A percentile compares a stretch with the other conserved stretches of the same genome.
These are phyloP conservation scores for Potamilus streckersoni DNA, from an alignment of 1,140 invertebrate species.

Conservation along the genomic window DNA sequence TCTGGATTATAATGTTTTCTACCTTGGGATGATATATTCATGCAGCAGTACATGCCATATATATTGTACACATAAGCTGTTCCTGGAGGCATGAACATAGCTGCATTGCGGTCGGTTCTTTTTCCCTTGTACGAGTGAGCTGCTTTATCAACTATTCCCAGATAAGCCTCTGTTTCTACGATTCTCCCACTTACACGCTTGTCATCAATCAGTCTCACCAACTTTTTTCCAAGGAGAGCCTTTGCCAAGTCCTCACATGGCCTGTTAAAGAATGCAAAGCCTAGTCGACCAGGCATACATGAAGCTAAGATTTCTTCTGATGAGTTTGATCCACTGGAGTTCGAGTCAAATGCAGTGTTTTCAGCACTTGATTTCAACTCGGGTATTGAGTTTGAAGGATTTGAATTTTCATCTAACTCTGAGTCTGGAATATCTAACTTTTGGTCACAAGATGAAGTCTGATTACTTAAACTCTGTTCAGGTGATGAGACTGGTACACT, in stretches of 20 bases:
- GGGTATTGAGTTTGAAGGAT: too few relatives aligned
- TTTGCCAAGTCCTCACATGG: conserved; percentile 70
- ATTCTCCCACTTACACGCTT: conserved; percentile 75
- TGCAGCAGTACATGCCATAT: conserved; percentile 86
- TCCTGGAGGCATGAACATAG: conserved; percentile 86
- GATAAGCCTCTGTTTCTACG: conserved; percentile 85
- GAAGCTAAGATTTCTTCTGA: too few relatives aligned
- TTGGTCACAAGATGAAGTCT: too few relatives aligned
- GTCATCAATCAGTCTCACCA: conserved; percentile 70
- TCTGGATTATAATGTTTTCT: conserved; percentile 15
- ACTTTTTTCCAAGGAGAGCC: conserved; percentile 72
- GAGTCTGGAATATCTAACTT: too few relatives aligned
- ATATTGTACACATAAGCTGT: conserved; percentile 84
- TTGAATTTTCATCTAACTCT: too few relatives aligned
- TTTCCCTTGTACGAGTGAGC: conserved; percentile 78
- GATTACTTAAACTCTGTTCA: too few relatives aligned
- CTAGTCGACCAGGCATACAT: conserved; percentile 4
- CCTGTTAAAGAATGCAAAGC: conserved; percentile 48
- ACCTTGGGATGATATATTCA: conserved; percentile 85
- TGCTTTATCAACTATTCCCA: conserved; percentile 79
- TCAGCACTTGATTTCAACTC: too few relatives aligned
- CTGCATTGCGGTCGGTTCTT: conserved; percentile 76
- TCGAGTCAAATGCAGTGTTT: too few relatives aligned
- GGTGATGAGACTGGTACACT: too few relatives aligned
- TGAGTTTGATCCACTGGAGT: too few relatives aligned